A percentile compares a stretch with the other conserved stretches of the same genome.
phyloP scores from a whole-genome alignment of 1,140 invertebrate genomes.

The Chymomyza costata region DNA sequence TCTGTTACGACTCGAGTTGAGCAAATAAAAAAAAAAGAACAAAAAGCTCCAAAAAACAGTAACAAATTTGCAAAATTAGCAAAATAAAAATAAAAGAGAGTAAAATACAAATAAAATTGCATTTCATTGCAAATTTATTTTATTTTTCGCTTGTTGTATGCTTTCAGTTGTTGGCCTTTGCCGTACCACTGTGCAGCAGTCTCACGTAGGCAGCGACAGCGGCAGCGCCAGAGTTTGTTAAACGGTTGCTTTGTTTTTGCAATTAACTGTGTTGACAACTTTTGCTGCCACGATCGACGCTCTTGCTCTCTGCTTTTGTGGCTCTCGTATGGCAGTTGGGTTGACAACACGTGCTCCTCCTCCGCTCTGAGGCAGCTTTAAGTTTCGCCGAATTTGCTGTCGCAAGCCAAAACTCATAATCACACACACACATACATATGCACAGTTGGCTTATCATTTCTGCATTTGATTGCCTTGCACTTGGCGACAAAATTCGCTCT shows the following conservation, averaged over 20 bases:
- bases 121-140: slow-evolving; percentile 66
- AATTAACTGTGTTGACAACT: slow-evolving; percentile 31
- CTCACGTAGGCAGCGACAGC: slow-evolving; percentile 8
- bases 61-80: slow-evolving; percentile 59
- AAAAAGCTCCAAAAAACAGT: slow-evolving; percentile 51
- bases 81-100: slow-evolving; percentile 20
- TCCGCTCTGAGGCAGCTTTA: slow-evolving; percentile 5
- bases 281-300: slow-evolving; percentile 8
- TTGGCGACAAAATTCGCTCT: background rate
- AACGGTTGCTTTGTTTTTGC: slow-evolving; percentile 33
- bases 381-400: slow-evolving; percentile 36
- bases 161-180: background rate
- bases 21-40: slow-evolving; percentile 41
- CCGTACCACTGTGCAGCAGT: background rate
- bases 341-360: slow-evolving; percentile 40
- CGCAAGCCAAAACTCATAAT: slow-evolving; percentile 7
- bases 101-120: slow-evolving; percentile 68
- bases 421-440: slow-evolving; percentile 2
- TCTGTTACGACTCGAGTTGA: slow-evolving; percentile 32
- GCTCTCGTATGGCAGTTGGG: slow-evolving; percentile 15
- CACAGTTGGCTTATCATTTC: slow-evolving; percentile 27
- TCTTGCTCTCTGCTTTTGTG: slow-evolving; percentile 1
- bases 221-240: slow-evolving; percentile 24
- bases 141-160: slow-evolving; percentile 34
- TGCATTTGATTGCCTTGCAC: slow-evolving; percentile 42